Percentiles rank a stretch among this genome's conserved stretches.
Conservation (phyloP, 1,140 invertebrate species). For the Tetranychus urticae region DNA sequence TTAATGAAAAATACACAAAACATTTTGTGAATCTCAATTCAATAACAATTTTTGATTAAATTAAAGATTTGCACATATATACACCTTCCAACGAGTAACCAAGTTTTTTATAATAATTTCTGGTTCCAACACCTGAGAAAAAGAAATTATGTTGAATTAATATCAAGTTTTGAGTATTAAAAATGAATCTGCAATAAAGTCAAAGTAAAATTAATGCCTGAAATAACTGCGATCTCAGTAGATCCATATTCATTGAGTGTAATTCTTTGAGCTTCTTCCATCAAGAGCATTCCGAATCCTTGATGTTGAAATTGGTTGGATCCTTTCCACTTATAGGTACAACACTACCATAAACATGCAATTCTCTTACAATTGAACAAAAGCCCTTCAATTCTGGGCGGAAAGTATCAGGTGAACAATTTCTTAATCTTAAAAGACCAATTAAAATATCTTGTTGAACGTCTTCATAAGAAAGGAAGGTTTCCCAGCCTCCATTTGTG, state of each 20-base stretch:
- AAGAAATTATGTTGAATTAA: not conserved
- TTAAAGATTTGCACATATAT: slow-evolving; percentile 71
- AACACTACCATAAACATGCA: slow-evolving; percentile 94
- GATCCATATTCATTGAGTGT: slow-evolving; percentile 78
- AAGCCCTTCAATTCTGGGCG: slow-evolving; percentile 54
- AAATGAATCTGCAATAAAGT: too few relatives aligned
- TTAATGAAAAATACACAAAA: too few relatives aligned
- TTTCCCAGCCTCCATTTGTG: slow-evolving; percentile 97
- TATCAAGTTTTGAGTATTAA: too few relatives aligned
- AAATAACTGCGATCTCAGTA: slow-evolving; percentile 84
- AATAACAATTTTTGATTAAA: not conserved
- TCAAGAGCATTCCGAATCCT: slow-evolving; percentile 83
- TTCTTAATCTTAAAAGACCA: slow-evolving; percentile 70
- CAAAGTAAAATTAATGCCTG: slow-evolving; percentile 39
- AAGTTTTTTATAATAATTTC: slow-evolving; percentile 92
- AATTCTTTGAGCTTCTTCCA: slow-evolving; percentile 97
- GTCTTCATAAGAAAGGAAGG: slow-evolving; percentile 94
- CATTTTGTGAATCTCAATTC: too few relatives aligned
- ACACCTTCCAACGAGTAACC: slow-evolving; percentile 93
- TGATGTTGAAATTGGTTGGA: slow-evolving; percentile 97
- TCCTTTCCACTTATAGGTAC: slow-evolving; percentile 82
- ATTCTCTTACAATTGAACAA: slow-evolving; percentile 78
- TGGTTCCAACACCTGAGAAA: slow-evolving; percentile 65
- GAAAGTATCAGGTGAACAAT: slow-evolving; percentile 61
- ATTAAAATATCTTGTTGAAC: slow-evolving; percentile 90